Evolutionary conservation across 2,113 vertebrate species (phyloP).

Genomic region (Galemys pyrenaicus): DNA sequence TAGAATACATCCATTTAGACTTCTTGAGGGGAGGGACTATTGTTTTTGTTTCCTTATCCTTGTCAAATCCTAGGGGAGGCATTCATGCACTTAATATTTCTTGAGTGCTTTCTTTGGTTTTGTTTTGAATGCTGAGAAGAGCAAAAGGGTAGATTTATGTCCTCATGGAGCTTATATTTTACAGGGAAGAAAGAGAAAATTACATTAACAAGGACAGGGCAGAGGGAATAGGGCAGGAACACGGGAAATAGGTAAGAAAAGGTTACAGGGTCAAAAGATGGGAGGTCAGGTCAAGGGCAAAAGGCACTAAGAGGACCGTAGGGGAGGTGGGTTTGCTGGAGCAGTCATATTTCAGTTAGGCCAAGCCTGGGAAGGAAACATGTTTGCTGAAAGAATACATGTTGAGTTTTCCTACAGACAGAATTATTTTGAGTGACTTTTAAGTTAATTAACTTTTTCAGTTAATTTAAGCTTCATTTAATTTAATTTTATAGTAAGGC

Average conservation of each 20-base stretch:
- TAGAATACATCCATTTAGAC: not conserved
- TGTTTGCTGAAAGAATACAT: not conserved
- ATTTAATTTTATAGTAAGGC: not conserved
- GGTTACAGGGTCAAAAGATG: not conserved
- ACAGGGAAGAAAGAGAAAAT: not conserved
- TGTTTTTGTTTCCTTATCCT: not conserved
- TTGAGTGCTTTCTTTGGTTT: not conserved
- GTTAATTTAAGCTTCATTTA: not conserved
- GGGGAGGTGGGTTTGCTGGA: not conserved
- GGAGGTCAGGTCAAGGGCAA: not conserved
- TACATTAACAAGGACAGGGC: not conserved
- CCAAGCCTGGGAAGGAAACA: not conserved
- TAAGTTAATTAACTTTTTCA: not conserved
- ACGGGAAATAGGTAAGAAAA: not conserved
- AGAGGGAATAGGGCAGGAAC: not conserved
- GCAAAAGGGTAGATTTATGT: not conserved
- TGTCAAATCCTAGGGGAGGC: not conserved
- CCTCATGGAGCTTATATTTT: not conserved
- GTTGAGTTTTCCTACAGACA: not conserved
- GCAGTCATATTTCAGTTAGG: not conserved
- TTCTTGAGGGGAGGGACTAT: not conserved
- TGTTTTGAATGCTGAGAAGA: not conserved
- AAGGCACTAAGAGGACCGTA: not conserved
- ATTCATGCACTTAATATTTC: not conserved
- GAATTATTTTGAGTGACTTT: not conserved